Conservation (phyloP, 2,888 invertebrate species). For the Rhagonycha lutea region DNA sequence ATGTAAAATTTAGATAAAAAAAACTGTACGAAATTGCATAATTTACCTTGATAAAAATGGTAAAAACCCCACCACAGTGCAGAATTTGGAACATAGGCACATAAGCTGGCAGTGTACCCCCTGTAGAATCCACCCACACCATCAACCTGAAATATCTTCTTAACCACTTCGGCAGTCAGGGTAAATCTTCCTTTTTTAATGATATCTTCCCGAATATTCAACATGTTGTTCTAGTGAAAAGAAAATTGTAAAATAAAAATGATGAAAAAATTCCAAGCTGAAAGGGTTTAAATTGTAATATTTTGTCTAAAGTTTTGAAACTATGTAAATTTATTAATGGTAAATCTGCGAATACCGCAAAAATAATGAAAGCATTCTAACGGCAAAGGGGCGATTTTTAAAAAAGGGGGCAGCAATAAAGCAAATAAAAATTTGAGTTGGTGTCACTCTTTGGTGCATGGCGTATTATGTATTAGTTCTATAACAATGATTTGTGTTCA, state of each 20-base stretch:
- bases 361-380: too few species aligned
- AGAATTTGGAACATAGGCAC: slow-evolving; percentile 93
- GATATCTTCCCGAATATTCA: slow-evolving; percentile 70
- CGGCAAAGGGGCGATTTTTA: too few species aligned
- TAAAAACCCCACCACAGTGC: slow-evolving; percentile 99
- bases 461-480: too few species aligned
- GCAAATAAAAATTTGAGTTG: too few species aligned
- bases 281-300: too few species aligned
- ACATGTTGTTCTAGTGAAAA: slow-evolving; percentile 64
- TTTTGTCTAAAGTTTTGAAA: too few species aligned
- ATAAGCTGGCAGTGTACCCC: slow-evolving; percentile 89
- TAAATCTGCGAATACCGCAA: too few species aligned
- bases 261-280: too few species aligned
- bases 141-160: slow-evolving; percentile 77
- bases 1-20: slow-evolving; percentile 13
- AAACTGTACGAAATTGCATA: neutral
- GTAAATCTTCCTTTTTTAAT: slow-evolving; percentile 64
- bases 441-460: too few species aligned
- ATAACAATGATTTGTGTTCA: too few species aligned
- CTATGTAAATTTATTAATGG: too few species aligned
- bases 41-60: slow-evolving; percentile 86
- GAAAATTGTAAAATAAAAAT: neutral
- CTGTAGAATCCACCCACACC: slow-evolving; percentile 90
- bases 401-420: too few species aligned
- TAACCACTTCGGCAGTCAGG: slow-evolving; percentile 75